phyloP scores from a whole-genome alignment of 2,888 invertebrate species.

The Thecophora atra region DNA sequence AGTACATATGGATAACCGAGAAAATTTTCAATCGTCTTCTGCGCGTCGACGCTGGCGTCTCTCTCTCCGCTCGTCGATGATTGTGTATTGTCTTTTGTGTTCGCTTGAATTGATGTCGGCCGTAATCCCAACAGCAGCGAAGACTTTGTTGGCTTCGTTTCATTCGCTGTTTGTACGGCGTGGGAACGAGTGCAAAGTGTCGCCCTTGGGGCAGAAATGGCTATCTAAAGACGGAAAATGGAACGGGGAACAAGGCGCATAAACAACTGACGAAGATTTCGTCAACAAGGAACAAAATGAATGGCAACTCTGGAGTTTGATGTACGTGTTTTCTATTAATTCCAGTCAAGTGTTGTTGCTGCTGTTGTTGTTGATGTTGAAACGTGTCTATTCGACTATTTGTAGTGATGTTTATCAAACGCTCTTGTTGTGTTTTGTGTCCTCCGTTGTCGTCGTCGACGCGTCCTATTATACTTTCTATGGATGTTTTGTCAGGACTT shows the following conservation, averaged over 20 bases:
- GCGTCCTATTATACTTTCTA: slow-evolving; percentile 15
- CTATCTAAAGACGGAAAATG: background rate
- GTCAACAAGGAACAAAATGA: background rate
- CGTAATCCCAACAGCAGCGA: background rate
- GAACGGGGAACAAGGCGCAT: background rate
- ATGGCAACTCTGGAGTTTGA: background rate
- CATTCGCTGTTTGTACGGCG: background rate
- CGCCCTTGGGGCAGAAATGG: slow-evolving; percentile 25
- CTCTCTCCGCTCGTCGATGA: no score
- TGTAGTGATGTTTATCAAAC: background rate
- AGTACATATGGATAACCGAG: no score
- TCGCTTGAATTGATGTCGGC: background rate
- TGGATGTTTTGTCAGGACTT: slow-evolving; percentile 16
- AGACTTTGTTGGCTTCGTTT: no score
- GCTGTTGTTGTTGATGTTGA: background rate
- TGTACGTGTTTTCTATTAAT: background rate
- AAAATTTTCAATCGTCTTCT: no score
- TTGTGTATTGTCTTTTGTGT: background rate
- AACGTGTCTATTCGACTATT: background rate
- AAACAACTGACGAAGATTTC: background rate
- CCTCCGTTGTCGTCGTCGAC: background rate
- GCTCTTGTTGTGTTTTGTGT: background rate
- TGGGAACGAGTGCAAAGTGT: slow-evolving; percentile 17
- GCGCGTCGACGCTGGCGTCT: no score
- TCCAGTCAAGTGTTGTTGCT: background rate